Evolutionary conservation across 1,140 invertebrate species (phyloP).

Genomic region (Neoseiulus cucumeris): DNA sequence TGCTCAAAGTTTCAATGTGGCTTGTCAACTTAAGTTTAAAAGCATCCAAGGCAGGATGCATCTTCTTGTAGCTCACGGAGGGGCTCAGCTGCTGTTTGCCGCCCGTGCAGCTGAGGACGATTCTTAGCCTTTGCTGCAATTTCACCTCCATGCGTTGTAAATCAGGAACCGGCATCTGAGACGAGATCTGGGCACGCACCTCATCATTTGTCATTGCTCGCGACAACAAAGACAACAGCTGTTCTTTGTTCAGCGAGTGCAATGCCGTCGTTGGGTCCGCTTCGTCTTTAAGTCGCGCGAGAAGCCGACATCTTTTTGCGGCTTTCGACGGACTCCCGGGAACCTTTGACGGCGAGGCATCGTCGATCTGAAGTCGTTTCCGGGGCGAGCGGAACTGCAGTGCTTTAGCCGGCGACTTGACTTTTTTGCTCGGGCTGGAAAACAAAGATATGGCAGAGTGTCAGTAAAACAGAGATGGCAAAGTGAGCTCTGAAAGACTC

Average conservation of each 20-base stretch:
- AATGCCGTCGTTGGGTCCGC: not conserved
- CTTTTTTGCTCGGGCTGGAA: not conserved
- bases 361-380: not conserved
- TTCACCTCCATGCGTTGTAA: not conserved
- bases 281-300: not conserved
- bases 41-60: not conserved
- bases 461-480: too few species aligned
- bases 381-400: not conserved
- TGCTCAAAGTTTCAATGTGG: not conserved
- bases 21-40: not conserved
- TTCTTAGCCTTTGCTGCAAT: not conserved
- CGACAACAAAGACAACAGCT: not conserved
- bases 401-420: not conserved
- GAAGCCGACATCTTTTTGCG: not conserved
- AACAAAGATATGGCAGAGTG: too few species aligned
- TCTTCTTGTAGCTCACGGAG: not conserved
- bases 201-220: not conserved
- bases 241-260: not conserved
- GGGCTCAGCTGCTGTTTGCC: not conserved
- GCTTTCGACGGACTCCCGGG: not conserved
- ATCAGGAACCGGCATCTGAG: constrained; percentile 1
- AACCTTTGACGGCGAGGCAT: not conserved
- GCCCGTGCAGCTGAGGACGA: not conserved
- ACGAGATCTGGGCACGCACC: not conserved
- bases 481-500: too few species aligned